Base-by-base conservation (phyloP, 2,888 invertebrate species). In the Meta bourneti region DNA sequence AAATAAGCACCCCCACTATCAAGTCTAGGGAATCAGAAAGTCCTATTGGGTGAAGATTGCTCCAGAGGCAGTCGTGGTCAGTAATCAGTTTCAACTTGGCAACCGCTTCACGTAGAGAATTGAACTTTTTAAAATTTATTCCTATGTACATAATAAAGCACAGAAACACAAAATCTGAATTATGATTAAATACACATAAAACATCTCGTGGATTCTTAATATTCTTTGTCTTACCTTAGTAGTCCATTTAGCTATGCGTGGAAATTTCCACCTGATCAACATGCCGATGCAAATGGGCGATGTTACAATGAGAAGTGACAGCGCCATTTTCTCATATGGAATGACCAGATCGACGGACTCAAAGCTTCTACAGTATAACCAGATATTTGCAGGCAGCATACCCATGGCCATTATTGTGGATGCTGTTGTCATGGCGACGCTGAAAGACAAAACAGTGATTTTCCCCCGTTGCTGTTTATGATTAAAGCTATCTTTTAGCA, bases 321-420 rank as follows among this genome's bases (percentile, higher is more conserved):
- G 51, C n/a, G 93, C 93, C 84, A 94, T 94, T 61, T 94, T 94
- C 49, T 93, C 92, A 86, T 94, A 94, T 2, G 94, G 94, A 49
- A 94, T 94, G 9, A 93, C 93, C 9, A 94, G 82, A 19, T 93
- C 79, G 11, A 94, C 93, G 11, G 93, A 93, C 20, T 94, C 94
- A 93, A 94, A 94, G 79, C 93, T 93, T 16, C 94, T 92, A 6
- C 94, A 94, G 93, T 94, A 94, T 11, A 94, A 89, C 93, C 94
- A 94, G 13, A 94, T 90, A 89, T 94, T 94, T n/a, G 94, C 93
- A 7, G 94, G 94, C 94, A 94, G 94, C 94, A 94, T 94, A 6
- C 94, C 94, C 71, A 94, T 82, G 1, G 94, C 94, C 78, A 94
- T 86, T 9, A 94, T 85, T 7, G 94, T 94, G 6, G 94, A 94